Evolutionary conservation across 2,888 invertebrate genomes (phyloP).

Genomic region (Luperina nickerlii): DNA sequence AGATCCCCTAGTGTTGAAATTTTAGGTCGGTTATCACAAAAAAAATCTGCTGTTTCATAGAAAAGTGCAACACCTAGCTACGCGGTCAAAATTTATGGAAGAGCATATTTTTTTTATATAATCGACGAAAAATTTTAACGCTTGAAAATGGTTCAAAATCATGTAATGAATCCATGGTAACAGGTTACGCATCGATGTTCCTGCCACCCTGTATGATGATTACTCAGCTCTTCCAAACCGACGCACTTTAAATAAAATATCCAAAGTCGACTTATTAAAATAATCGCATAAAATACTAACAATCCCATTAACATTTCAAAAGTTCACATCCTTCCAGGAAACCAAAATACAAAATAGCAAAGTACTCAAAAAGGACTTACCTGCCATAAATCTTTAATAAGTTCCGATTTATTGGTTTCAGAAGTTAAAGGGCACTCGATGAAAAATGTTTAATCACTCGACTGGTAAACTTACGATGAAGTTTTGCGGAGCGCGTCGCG

Average conservation of each 20-base stretch:
- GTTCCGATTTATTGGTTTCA: constrained; percentile 52
- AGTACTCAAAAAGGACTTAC: constrained; percentile 60
- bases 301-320: constrained; percentile 14
- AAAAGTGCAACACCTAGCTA: background rate
- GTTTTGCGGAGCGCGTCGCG: constrained; percentile 44
- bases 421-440: constrained; percentile 56
- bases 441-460: constrained; percentile 57
- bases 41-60: no score
- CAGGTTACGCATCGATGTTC: background rate
- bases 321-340: constrained; percentile 25
- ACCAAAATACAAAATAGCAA: constrained; percentile 23
- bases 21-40: no score
- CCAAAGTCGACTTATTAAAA: background rate
- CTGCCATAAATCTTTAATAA: constrained; percentile 59
- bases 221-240: background rate
- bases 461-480: constrained; percentile 48
- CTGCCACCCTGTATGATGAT: no score
- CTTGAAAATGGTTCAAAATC: background rate
- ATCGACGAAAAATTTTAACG: background rate
- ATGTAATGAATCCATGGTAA: background rate
- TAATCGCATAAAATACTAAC: constrained; percentile 18
- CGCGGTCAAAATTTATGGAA: background rate
- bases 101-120: background rate
- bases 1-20: no score
- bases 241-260: background rate